These are phyloP conservation scores for Lasioglossum albipes DNA, from an alignment of 1,140 invertebrate genomes.

Conservation along the genomic window DNA sequence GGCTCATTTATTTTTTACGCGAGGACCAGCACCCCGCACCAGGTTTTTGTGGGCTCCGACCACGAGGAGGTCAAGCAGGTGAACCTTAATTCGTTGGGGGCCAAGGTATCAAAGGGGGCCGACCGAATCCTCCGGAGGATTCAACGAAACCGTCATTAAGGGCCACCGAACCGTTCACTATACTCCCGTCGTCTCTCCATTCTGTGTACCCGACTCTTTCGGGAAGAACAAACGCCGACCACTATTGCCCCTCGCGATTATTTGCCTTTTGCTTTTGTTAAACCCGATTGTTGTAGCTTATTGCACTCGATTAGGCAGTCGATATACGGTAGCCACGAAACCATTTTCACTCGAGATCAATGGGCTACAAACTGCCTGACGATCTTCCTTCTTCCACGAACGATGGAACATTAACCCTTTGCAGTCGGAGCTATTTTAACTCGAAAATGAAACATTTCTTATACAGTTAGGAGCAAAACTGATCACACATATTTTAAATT, in stretches of 20 bases:
- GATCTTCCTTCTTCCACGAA: no score
- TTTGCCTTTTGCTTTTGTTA: neutral
- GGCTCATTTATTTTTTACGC: constrained; percentile 52
- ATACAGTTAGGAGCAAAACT: no score
- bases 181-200: neutral
- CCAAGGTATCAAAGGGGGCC: constrained; percentile 48
- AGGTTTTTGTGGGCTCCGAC: constrained; percentile 30
- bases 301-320: no score
- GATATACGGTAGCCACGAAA: no score
- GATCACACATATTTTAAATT: no score
- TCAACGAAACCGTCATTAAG: constrained; percentile 47
- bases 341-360: no score
- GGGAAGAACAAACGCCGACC: constrained; percentile 9
- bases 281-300: neutral
- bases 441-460: no score
- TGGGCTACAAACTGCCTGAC: no score
- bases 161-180: constrained; percentile 23
- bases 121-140: constrained; percentile 23
- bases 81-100: constrained; percentile 55
- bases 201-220: neutral
- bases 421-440: no score
- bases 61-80: constrained; percentile 51
- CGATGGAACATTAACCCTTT: no score
- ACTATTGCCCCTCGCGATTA: neutral
- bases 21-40: constrained; percentile 33